Evolutionary conservation across 2,888 invertebrate genomes (phyloP).

Genomic region (Trissolcus brochymenae): DNA sequence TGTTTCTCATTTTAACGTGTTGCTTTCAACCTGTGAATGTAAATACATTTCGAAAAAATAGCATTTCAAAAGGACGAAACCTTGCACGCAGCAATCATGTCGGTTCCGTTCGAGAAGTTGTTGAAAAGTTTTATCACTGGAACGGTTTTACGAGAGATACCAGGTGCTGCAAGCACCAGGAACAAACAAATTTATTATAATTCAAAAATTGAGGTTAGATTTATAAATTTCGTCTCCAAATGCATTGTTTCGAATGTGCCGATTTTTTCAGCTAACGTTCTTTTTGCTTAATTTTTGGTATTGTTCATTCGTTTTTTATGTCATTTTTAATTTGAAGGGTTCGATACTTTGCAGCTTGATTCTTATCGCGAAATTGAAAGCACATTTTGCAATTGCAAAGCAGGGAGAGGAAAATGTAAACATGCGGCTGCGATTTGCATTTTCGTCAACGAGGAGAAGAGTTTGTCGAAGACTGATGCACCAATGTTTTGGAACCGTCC

Average conservation of each 20-base stretch:
- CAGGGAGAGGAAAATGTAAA: slow-evolving; percentile 7
- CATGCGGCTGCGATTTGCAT: slow-evolving; percentile 27
- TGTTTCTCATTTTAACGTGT: background rate
- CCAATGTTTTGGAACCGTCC: slow-evolving; percentile 17
- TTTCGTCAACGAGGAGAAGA: slow-evolving; percentile 10
- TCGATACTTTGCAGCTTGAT: background rate
- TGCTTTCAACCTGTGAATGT: background rate
- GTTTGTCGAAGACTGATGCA: slow-evolving; percentile 11
- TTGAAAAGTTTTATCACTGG: background rate
- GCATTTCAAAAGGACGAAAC: slow-evolving; percentile 2
- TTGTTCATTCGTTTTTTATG: no score
- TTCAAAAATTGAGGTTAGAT: background rate
- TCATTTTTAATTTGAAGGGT: background rate
- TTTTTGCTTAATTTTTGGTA: no score
- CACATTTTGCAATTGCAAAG: slow-evolving; percentile 15
- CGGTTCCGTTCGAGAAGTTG: background rate
- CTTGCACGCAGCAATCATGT: background rate
- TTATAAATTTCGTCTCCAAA: no score
- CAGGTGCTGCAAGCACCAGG: slow-evolving; percentile 2
- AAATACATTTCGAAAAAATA: background rate
- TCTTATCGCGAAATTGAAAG: background rate
- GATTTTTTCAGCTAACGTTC: no score
- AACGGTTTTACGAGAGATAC: slow-evolving; percentile 6
- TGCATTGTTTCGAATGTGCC: no score
- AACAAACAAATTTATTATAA: slow-evolving; percentile 1